Conservation (phyloP, 2,888 invertebrate species). For the Hyles lineata region DNA sequence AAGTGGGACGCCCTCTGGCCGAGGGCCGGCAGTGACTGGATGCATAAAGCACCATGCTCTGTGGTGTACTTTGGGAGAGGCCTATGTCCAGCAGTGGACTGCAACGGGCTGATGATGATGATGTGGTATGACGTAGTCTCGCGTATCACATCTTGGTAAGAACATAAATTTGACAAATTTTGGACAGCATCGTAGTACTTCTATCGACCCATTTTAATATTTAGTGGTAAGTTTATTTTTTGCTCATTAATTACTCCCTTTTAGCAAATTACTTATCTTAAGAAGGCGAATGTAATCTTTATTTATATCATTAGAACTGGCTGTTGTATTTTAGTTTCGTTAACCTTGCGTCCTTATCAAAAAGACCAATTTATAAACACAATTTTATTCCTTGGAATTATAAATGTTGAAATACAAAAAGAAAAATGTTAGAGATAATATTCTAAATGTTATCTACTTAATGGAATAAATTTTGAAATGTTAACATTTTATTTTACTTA, state of each 20-base stretch:
- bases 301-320: background rate
- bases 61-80: no score
- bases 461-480: background rate
- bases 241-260: background rate
- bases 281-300: background rate
- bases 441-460: background rate
- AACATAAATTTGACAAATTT: background rate
- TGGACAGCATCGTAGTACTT: no score
- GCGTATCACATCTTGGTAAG: background rate
- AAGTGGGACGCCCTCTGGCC: no score
- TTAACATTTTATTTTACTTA: no score
- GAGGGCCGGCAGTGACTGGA: no score
- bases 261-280: background rate
- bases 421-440: background rate
- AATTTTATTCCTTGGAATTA: background rate
- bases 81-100: no score
- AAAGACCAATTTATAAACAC: background rate
- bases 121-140: no score
- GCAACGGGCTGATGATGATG: no score
- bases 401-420: background rate
- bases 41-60: no score
- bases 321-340: background rate
- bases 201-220: no score
- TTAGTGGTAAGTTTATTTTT: background rate
- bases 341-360: background rate